Conservation (phyloP, 2,113 vertebrate genomes). For the Anoura caudifer region DNA sequence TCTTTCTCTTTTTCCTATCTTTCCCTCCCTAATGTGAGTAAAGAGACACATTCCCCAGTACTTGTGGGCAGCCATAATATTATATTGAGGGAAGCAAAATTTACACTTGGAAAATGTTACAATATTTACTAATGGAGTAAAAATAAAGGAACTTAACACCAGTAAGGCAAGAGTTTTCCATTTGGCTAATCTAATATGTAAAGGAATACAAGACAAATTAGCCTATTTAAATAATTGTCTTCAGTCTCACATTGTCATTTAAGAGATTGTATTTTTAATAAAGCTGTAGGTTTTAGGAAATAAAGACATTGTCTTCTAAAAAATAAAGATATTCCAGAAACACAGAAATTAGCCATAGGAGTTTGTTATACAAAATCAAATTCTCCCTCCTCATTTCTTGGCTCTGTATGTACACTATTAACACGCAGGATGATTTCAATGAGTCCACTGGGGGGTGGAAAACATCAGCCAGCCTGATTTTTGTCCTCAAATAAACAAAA, state of each 20-base stretch:
- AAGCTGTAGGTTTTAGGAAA: neutral
- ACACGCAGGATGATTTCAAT: neutral
- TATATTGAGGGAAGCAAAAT: neutral
- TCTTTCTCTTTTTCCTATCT: neutral
- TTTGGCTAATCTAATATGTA: neutral
- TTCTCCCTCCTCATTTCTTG: neutral
- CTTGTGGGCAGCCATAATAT: neutral
- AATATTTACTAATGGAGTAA: neutral
- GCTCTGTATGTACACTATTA: neutral
- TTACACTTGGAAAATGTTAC: neutral
- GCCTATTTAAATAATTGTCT: neutral
- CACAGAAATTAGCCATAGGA: neutral
- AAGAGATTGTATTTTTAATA: neutral
- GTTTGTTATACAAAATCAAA: neutral
- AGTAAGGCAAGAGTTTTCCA: neutral
- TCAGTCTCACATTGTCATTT: neutral
- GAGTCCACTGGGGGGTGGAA: neutral
- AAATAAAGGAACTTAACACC: neutral
- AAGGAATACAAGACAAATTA: neutral
- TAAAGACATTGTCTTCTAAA: neutral
- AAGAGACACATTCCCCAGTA: neutral
- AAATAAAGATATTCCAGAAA: neutral
- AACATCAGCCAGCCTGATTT: neutral
- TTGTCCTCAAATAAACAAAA: slow-evolving; percentile 7
- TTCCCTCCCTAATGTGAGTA: neutral